phyloP scores from a whole-genome alignment of 2,888 invertebrate genomes.

The Tineola bisselliella region DNA sequence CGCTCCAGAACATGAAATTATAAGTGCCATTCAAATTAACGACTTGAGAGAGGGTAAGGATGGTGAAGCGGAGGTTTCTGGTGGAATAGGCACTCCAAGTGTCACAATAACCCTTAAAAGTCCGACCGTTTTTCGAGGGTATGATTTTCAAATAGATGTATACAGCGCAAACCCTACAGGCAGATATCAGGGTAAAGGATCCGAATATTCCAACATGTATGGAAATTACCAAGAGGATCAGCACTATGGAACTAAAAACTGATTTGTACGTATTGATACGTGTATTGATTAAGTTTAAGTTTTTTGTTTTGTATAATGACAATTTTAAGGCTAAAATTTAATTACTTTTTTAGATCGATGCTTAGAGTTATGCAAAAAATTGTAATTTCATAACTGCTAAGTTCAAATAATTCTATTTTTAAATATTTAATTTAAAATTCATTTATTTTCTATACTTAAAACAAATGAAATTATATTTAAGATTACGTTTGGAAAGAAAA shows the following conservation, averaged over 20 bases:
- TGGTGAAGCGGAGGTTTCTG: slow-evolving; percentile 42
- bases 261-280: no score
- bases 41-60: slow-evolving; percentile 45
- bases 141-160: slow-evolving; percentile 47
- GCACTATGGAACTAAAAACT: not conserved
- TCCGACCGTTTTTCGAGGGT: slow-evolving; percentile 45
- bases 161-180: slow-evolving; percentile 29
- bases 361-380: no score
- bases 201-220: not conserved
- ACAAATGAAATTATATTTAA: no score
- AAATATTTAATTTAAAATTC: no score
- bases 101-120: slow-evolving; percentile 46
- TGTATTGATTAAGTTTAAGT: not conserved
- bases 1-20: slow-evolving; percentile 36
- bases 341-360: no score
- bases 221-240: not conserved
- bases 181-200: slow-evolving; percentile 30
- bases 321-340: no score
- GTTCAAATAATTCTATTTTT: no score
- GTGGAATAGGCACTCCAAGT: slow-evolving; percentile 41
- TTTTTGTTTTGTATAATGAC: not conserved
- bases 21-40: slow-evolving; percentile 40
- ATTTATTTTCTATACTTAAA: no score
- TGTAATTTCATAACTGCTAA: no score
- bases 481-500: no score